Conservation (phyloP, 2,797 vertebrate genomes). For the Mormyrus proboscirostris region DNA sequence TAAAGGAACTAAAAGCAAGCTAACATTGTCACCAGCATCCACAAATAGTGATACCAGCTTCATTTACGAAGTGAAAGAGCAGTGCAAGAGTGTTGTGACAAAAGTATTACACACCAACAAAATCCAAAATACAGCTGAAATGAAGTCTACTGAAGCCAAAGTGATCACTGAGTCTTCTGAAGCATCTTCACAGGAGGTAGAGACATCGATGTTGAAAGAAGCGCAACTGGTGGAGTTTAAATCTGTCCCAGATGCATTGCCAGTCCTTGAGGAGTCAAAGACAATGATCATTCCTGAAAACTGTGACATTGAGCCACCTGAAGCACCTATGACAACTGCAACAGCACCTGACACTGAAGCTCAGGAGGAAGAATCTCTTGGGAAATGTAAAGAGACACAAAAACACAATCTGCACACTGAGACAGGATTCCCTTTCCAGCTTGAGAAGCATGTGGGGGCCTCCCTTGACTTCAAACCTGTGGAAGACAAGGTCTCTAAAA, state of each 20-base stretch:
- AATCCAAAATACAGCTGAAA: slow-evolving; percentile 5
- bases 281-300: background rate
- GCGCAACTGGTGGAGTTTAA: background rate
- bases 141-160: background rate
- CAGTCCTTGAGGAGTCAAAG: background rate
- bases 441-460: background rate
- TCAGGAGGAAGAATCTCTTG: background rate
- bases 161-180: background rate
- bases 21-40: background rate
- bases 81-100: background rate
- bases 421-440: background rate
- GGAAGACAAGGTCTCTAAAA: slow-evolving; percentile 16
- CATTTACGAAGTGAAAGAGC: background rate
- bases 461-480: background rate
- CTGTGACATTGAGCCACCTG: background rate
- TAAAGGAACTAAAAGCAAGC: background rate
- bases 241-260: background rate
- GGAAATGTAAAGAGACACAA: background rate
- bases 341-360: background rate
- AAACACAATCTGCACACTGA: background rate
- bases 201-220: background rate
- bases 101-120: background rate
- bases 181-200: background rate
- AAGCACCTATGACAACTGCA: background rate
- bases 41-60: background rate